Evolutionary conservation across 2,888 invertebrate genomes (phyloP).

Genomic region (Caenorhabditis wallacei): DNA sequence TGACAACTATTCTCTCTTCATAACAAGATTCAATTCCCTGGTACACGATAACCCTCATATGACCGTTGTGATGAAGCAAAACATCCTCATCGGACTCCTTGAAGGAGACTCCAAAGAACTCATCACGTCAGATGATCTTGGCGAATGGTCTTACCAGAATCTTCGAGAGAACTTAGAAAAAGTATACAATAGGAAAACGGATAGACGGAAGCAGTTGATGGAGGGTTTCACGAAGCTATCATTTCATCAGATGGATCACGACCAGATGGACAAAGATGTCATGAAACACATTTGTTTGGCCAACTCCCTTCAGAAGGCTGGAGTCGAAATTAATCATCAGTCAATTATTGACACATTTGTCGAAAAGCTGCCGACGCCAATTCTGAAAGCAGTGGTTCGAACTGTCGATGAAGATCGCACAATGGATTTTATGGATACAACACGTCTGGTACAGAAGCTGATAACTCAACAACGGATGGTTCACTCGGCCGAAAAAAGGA

Average conservation of each 20-base stretch:
- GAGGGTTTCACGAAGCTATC: background rate
- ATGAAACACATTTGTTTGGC: slow-evolving; percentile 13
- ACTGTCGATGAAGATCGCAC: too few relatives aligned
- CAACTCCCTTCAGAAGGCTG: background rate
- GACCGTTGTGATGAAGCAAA: background rate
- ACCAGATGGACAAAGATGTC: slow-evolving; percentile 19
- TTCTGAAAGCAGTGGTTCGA: too few relatives aligned
- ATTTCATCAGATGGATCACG: slow-evolving; percentile 3
- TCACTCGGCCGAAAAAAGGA: background rate
- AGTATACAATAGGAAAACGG: slow-evolving; percentile 1
- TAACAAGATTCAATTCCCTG: background rate
- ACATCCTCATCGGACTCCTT: too few relatives aligned
- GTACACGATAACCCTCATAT: slow-evolving; percentile 5
- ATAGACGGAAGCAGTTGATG: background rate
- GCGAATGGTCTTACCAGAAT: background rate
- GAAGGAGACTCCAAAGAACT: background rate
- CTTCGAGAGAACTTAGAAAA: slow-evolving; percentile 3
- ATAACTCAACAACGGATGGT: too few relatives aligned
- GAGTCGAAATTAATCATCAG: background rate
- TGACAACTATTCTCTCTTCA: slow-evolving; percentile 16
- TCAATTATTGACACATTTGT: too few relatives aligned
- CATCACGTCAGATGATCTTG: background rate
- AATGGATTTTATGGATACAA: too few relatives aligned
- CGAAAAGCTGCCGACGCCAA: too few relatives aligned
- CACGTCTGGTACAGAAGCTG: too few relatives aligned